These are phyloP conservation scores for Betta splendens DNA, from an alignment of 2,797 vertebrate genomes.

Conservation along the genomic window DNA sequence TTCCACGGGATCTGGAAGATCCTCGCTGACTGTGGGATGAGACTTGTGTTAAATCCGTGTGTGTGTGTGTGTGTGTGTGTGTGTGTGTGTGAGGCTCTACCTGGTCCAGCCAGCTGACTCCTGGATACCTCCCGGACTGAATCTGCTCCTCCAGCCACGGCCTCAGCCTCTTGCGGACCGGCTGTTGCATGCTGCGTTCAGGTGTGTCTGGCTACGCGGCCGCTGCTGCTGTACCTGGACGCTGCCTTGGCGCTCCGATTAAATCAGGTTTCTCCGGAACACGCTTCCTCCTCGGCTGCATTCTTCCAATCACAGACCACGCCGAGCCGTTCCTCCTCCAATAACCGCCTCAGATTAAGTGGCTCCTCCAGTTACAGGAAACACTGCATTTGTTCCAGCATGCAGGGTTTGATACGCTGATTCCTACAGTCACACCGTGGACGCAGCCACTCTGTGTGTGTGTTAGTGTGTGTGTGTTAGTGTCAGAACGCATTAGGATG, in stretches of 20 bases:
- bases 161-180: slow-evolving; percentile 77
- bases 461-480: too few species aligned
- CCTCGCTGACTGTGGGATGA: slow-evolving; percentile 62
- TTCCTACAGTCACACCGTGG: too few species aligned
- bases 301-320: slow-evolving; percentile 57
- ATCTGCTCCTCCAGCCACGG: slow-evolving; percentile 86
- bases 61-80: background rate
- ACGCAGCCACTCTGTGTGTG: too few species aligned
- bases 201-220: slow-evolving; percentile 3
- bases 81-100: slow-evolving; percentile 50
- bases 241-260: slow-evolving; percentile 31
- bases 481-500: too few species aligned
- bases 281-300: slow-evolving; percentile 21
- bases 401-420: too few species aligned
- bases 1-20: slow-evolving; percentile 87
- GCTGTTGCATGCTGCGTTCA: slow-evolving; percentile 74
- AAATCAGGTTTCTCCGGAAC: slow-evolving; percentile 26
- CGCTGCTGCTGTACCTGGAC: slow-evolving; percentile 14
- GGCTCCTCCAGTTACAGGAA: slow-evolving; percentile 63
- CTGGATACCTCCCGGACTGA: slow-evolving; percentile 80
- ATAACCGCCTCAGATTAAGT: slow-evolving; percentile 4
- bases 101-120: slow-evolving; percentile 83
- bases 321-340: slow-evolving; percentile 24
- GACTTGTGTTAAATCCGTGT: slow-evolving; percentile 1
- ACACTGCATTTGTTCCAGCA: background rate